Evolutionary conservation across 2,797 vertebrate genomes (phyloP).

Genomic region (Sebastes hubbsi): DNA sequence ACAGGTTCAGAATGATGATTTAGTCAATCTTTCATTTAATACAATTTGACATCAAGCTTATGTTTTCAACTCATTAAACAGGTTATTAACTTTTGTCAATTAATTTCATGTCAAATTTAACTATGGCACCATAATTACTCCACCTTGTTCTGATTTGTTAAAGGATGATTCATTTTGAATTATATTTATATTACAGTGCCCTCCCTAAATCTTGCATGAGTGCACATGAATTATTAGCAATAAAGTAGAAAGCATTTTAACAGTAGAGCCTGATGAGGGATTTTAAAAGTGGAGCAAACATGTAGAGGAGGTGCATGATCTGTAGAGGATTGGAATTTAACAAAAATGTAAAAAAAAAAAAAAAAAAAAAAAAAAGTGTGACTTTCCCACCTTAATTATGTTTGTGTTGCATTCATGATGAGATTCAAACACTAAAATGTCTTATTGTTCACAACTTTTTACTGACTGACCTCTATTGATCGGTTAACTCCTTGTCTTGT

Average conservation of each 20-base stretch:
- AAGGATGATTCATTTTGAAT: neutral
- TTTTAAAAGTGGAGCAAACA: neutral
- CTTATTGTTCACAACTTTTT: neutral
- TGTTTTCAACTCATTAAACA: neutral
- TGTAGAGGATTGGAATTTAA: neutral
- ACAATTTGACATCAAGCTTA: neutral
- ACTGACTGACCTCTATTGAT: neutral
- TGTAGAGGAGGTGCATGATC: neutral
- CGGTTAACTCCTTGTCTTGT: neutral
- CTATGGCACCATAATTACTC: neutral
- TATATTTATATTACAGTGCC: neutral
- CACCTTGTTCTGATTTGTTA: neutral
- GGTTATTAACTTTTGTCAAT: neutral
- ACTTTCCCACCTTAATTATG: neutral
- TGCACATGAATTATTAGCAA: neutral
- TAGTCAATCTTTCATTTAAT: slow-evolving; percentile 2
- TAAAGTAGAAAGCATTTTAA: neutral
- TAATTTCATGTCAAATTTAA: neutral
- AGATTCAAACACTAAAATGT: neutral
- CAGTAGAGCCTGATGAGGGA: neutral
- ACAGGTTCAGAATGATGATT: neutral
- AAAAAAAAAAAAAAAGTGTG: neutral
- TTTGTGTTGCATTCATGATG: neutral
- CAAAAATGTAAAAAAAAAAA: neutral
- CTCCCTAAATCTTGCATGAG: neutral